These are phyloP conservation scores for Botrylloides violaceus DNA, from an alignment of 23 tunicate species.

Conservation along the genomic window DNA sequence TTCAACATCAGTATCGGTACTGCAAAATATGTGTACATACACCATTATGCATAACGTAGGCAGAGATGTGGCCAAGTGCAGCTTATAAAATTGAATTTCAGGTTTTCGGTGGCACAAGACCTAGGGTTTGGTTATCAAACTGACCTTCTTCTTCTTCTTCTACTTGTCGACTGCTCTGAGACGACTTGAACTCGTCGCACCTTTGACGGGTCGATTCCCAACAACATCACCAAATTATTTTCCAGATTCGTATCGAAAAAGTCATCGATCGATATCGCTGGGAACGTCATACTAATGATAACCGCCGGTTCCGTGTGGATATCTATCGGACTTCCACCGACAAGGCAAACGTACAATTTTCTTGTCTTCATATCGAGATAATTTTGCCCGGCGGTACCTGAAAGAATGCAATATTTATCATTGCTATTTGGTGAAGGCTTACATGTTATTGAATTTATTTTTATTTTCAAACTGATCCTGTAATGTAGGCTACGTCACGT, in stretches of 20 bases:
- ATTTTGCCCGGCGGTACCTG: constrained; percentile 52
- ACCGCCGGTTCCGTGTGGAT: constrained; percentile 38
- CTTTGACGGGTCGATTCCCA: constrained; percentile 55
- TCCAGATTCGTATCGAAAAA: constrained; percentile 64
- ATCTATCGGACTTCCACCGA: constrained; percentile 32
- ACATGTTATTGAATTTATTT: background rate
- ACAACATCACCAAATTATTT: constrained; percentile 39
- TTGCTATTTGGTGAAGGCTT: background rate
- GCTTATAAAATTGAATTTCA: too few relatives aligned
- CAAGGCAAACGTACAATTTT: constrained; percentile 30
- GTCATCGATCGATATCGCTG: constrained; percentile 63
- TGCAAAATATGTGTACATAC: too few relatives aligned
- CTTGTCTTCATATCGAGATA: constrained; percentile 33
- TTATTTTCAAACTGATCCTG: background rate
- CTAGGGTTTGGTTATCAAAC: too few relatives aligned
- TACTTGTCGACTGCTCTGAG: constrained; percentile 33
- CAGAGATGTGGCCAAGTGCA: too few relatives aligned
- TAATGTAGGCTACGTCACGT: background rate
- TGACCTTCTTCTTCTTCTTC: too few relatives aligned
- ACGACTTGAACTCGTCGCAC: constrained; percentile 71
- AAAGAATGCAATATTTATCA: background rate
- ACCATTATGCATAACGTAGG: too few relatives aligned
- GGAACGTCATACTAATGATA: constrained; percentile 31
- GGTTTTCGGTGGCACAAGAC: too few relatives aligned
- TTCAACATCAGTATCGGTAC: too few relatives aligned